Evolutionary conservation across 1,140 invertebrate genomes (phyloP).

Genomic region (Megalonaias nervosa): DNA sequence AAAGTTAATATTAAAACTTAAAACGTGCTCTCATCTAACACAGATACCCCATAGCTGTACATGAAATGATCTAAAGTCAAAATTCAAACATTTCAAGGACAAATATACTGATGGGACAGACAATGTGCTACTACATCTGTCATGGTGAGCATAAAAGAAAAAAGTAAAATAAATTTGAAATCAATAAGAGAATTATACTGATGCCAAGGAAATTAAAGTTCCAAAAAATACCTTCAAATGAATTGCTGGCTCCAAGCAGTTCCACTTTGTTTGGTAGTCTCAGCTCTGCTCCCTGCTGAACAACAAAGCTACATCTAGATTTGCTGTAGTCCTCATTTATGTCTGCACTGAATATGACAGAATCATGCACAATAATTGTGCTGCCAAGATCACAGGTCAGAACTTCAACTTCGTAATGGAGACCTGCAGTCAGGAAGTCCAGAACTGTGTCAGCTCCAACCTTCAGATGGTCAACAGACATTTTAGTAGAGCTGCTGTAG

Average conservation of each 20-base stretch:
- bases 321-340: conserved; percentile 44
- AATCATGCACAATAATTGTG: conserved; percentile 42
- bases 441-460: conserved; percentile 39
- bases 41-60: too few relatives aligned
- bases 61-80: too few relatives aligned
- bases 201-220: too few relatives aligned
- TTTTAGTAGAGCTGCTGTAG: conserved; percentile 8
- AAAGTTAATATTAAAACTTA: too few relatives aligned
- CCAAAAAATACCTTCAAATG: conserved; percentile 48
- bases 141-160: too few relatives aligned
- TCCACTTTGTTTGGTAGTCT: conserved; percentile 52
- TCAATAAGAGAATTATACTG: too few relatives aligned
- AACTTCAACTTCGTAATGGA: conserved; percentile 47
- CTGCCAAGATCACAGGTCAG: conserved; percentile 47
- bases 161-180: too few relatives aligned
- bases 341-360: conserved; percentile 54
- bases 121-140: too few relatives aligned
- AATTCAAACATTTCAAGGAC: too few relatives aligned
- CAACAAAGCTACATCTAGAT: conserved; percentile 53
- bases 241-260: conserved; percentile 50
- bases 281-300: conserved; percentile 49
- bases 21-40: too few relatives aligned
- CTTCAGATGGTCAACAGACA: conserved; percentile 31
- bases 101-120: too few relatives aligned
- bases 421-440: conserved; percentile 31